Conservation (phyloP, 2,797 vertebrate genomes). For the Anomalospiza imberbis region DNA sequence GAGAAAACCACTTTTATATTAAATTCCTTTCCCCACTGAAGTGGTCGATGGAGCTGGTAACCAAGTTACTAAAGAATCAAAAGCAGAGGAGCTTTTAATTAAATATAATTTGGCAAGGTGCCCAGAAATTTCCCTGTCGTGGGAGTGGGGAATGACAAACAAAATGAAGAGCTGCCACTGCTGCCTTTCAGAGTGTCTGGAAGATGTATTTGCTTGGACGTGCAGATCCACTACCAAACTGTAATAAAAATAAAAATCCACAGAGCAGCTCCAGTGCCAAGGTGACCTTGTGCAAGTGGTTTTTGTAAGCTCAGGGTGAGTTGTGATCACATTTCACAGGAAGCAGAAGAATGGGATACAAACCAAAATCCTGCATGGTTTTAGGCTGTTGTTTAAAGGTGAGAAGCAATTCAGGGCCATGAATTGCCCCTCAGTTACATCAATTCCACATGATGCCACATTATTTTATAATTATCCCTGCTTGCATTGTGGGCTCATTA, state of each 20-base stretch:
- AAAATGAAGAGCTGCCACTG: neutral
- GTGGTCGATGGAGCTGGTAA: constrained; percentile 10
- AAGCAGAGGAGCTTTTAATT: constrained; percentile 57
- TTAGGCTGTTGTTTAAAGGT: neutral
- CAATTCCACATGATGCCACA: rapidly evolving
- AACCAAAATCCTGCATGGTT: neutral
- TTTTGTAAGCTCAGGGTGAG: rapidly evolving
- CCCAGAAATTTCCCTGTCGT: constrained; percentile 28
- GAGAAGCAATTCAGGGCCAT: neutral
- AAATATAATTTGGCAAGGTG: constrained; percentile 40
- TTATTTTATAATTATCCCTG: neutral
- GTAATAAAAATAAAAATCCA: neutral
- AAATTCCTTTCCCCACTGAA: constrained; percentile 23
- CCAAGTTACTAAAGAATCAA: constrained; percentile 24
- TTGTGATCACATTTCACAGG: neutral
- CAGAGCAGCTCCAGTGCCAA: neutral
- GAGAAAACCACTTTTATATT: neutral
- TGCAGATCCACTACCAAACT: neutral
- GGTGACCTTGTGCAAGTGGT: neutral
- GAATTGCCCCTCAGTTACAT: neutral
- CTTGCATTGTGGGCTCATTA: neutral
- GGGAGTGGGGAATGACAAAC: neutral
- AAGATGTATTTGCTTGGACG: neutral
- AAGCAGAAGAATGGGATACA: too few species aligned
- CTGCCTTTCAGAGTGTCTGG: neutral